Conservation (phyloP, 2,797 vertebrate species). For the Coilia nasus region DNA sequence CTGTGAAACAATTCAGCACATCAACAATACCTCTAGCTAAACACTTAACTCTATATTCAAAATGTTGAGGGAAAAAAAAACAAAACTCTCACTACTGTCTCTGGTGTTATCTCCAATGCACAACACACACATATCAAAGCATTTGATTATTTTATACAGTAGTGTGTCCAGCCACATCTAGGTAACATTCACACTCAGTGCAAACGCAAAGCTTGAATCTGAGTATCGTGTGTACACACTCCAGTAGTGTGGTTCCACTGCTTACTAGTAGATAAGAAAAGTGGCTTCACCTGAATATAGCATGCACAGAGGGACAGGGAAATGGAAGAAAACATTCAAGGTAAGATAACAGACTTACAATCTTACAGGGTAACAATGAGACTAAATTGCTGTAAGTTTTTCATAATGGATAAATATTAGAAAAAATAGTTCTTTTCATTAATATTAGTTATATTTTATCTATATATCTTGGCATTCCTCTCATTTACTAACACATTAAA, state of each 20-base stretch:
- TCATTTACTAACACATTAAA: not conserved
- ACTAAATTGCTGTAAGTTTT: not conserved
- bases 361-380: not conserved
- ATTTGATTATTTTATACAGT: constrained; percentile 43
- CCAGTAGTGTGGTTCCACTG: not conserved
- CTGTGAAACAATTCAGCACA: constrained; percentile 20
- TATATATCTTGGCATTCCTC: not conserved
- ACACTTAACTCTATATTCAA: not conserved
- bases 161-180: constrained; percentile 43
- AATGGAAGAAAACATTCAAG: not conserved
- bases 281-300: not conserved
- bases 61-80: not conserved
- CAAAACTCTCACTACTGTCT: not conserved
- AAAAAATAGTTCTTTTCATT: not conserved
- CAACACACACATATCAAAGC: not conserved
- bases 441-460: not conserved
- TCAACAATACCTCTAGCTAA: constrained; percentile 14
- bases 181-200: constrained; percentile 24
- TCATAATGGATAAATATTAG: not conserved
- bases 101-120: not conserved
- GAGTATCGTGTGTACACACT: not conserved
- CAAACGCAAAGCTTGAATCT: constrained; percentile 27
- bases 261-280: not conserved
- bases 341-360: not conserved
- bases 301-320: not conserved